Evolutionary conservation across 2,797 vertebrate species (phyloP), one percentile per base, ranked within the genome.

Genomic region (Channa striata): DNA sequence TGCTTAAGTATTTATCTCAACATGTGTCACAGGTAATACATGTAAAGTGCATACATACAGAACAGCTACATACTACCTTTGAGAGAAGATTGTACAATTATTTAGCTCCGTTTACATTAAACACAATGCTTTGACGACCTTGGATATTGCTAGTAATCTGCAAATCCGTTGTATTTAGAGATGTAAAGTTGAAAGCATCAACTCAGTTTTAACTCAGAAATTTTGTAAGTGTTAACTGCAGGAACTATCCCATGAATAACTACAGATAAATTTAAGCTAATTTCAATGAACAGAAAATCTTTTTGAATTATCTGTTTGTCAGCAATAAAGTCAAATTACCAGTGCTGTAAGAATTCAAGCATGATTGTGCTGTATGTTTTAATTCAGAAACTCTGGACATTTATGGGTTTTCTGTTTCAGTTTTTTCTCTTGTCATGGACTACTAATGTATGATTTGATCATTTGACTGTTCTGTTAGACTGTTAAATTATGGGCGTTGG

Each of bases 381-480:
- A 71, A 78, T 64, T 47, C 67, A 68, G 50, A 59, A 47, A 43
- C n/a, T 73, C 59, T 48, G 19, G 50, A 70, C 76, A 86, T 86
- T 71, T 78, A 74, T 85, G 17, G 30, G 3, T 75, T 75, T 67
- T 53, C 20, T 68, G 39, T 72, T 81, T 72, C 20, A 12, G 5
- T 66, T 67, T 57, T 70, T 44, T 76, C 37, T 77, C 43, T 62
- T 58, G n/a, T 79, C 44, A 34, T 11, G 11, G 71, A 11, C 69
- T 54, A 50, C 16, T 36, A n/a, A 42, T 60, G 21, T 77, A 48
- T 64, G 43, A 75, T 51, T 4, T 40, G 58, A 68, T n/a, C 17
- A 43, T 21, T 43, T 70, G 8, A 56, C 51, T 66, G 10, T 52
- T 50, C 6, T 30, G 25, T 6, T 3, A 30, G 25, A 30, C 25